These are phyloP conservation scores for Lepidothrix coronata DNA, from an alignment of 2,113 vertebrate species.

Conservation along the genomic window DNA sequence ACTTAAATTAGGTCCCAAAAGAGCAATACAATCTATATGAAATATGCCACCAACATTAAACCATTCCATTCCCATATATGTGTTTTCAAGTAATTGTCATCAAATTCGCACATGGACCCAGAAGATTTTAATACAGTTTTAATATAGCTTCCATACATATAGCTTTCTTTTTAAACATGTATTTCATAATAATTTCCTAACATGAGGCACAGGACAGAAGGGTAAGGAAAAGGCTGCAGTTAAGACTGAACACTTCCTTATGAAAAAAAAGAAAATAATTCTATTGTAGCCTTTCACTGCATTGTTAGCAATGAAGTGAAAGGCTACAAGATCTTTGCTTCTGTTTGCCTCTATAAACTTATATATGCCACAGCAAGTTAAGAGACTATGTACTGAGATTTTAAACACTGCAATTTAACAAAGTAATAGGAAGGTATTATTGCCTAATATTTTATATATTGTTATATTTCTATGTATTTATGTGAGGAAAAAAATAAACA, in stretches of 20 bases:
- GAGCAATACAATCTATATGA: constrained; percentile 29
- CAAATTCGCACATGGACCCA: background rate
- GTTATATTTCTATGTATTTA: background rate
- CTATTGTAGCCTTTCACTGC: background rate
- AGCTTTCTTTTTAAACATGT: background rate
- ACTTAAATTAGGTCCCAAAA: constrained; percentile 56
- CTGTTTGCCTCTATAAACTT: background rate
- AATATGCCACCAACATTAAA: background rate
- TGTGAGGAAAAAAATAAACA: no score
- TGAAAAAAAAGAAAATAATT: background rate
- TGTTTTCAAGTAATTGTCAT: constrained; percentile 4
- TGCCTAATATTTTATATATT: background rate
- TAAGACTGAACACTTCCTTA: background rate
- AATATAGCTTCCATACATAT: background rate
- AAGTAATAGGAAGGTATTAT: background rate
- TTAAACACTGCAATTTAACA: background rate
- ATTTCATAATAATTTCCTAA: background rate
- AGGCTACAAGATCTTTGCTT: background rate
- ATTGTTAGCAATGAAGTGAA: background rate
- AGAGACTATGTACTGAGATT: background rate
- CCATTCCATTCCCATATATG: background rate
- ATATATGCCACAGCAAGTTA: background rate
- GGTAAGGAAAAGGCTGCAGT: background rate
- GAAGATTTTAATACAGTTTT: constrained; percentile 14
- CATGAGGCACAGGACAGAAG: background rate